Base-by-base conservation (phyloP, 2,888 invertebrate species). In the Podotricha telesiphe region DNA sequence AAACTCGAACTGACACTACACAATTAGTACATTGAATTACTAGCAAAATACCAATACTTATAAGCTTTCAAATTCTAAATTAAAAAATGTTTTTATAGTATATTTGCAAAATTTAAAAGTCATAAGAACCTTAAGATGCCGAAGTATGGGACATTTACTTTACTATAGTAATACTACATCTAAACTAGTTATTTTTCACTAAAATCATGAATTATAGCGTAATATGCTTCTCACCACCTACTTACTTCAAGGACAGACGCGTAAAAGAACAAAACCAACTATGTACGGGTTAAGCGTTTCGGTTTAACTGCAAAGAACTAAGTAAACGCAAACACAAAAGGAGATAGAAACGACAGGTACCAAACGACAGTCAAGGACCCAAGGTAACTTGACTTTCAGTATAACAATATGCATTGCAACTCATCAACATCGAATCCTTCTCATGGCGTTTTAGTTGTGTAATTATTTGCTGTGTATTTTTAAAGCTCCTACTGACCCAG, bases 401-500 rank as follows among this genome's bases (percentile, higher is more conserved):
- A 17, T 28, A n/a, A 51, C 7, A 17, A 28, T 28, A 51, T 61
- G 50, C 15, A 40, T 66, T 59, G 51, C 19, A 34, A 11, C 11
- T 17, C 15, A 22, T 58, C 47, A 50, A 56, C 22, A 20, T 20
- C 20, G 28, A 55, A 56, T 42, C 40, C 51, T 40, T 59, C 40
- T 34, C n/a, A 11, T 48, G 51, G 22, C 63, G 63, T 61, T 68
- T 55, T 58, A 58, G 53, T 65, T 50, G 59, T 59, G 56, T 71
- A 74, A 69, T 71, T 69, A 67, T 72, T 56, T 72, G 64, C 65
- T 65, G n/a, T n/a, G n/a, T n/a, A 59, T 45, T 64, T 69, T 71
- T 73, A 65, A 68, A 72, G 67, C 47, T 70, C 68, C 40, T 53
- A 65, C 66, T 71, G 71, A 71, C 73, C 73, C 53, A 71, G 69